A percentile compares a stretch with the other conserved stretches of the same genome.
These are phyloP conservation scores for Papilio glaucus DNA, from an alignment of 1,140 invertebrate species.

Conservation along the genomic window DNA sequence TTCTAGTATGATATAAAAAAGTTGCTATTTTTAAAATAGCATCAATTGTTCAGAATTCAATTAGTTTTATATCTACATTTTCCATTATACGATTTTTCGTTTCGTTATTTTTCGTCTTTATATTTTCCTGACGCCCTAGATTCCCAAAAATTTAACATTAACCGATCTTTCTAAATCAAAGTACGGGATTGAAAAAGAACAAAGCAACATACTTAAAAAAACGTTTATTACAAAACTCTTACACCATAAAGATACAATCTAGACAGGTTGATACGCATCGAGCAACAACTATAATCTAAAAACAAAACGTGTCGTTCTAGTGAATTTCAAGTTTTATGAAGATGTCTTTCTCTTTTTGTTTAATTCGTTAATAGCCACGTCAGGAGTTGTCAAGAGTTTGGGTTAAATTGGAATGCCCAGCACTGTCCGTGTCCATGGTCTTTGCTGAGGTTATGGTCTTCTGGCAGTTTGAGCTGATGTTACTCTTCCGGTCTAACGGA, in stretches of 20 bases:
- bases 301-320: slow-evolving; percentile 49
- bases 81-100: too few species aligned
- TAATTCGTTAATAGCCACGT: slow-evolving; percentile 33
- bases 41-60: too few species aligned
- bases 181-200: slow-evolving; percentile 30
- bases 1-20: too few species aligned
- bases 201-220: slow-evolving; percentile 49
- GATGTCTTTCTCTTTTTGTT: slow-evolving; percentile 68
- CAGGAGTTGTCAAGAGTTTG: slow-evolving; percentile 42
- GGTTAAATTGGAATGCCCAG: slow-evolving; percentile 74
- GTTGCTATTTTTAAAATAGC: too few species aligned
- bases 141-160: background rate
- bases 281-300: slow-evolving; percentile 49
- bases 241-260: slow-evolving; percentile 65
- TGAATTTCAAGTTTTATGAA: slow-evolving; percentile 49
- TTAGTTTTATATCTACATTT: too few species aligned
- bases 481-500: slow-evolving; percentile 42
- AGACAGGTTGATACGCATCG: slow-evolving; percentile 54
- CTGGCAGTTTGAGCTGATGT: slow-evolving; percentile 34
- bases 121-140: too few species aligned
- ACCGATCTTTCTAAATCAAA: background rate
- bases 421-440: slow-evolving; percentile 47
- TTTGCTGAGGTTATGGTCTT: slow-evolving; percentile 27
- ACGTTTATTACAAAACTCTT: slow-evolving; percentile 71
- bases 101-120: too few species aligned